Evolutionary conservation across 2,888 invertebrate species (phyloP).

Genomic region (Asteroscopus sphinx): DNA sequence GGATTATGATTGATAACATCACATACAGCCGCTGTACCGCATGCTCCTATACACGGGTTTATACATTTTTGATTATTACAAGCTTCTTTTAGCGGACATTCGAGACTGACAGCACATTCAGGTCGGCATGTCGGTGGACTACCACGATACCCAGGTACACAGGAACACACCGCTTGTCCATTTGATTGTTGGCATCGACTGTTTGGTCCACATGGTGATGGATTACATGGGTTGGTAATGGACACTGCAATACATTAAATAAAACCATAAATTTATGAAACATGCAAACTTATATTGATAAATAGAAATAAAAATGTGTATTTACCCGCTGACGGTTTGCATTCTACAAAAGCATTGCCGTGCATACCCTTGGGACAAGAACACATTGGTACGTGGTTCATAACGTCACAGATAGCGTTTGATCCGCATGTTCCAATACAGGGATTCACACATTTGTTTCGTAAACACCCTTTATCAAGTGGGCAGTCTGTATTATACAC

Average conservation of each 20-base stretch:
- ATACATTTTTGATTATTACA: conserved; percentile 93
- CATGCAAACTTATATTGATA: neutral
- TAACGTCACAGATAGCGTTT: conserved; percentile 92
- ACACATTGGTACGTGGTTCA: conserved; percentile 93
- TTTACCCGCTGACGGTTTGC: conserved; percentile 87
- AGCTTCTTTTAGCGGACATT: conserved; percentile 92
- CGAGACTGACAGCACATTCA: conserved; percentile 93
- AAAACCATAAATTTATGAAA: conserved; percentile 4
- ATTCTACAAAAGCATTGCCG: conserved; percentile 92
- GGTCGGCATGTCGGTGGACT: conserved; percentile 94
- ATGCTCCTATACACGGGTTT: conserved; percentile 94
- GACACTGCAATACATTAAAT: conserved; percentile 69
- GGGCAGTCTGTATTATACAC: conserved; percentile 92
- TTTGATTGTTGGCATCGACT: conserved; percentile 93
- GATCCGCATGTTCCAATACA: conserved; percentile 93
- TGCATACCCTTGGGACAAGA: conserved; percentile 91
- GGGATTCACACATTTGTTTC: conserved; percentile 93
- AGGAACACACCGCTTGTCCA: conserved; percentile 93
- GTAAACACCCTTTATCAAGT: conserved; percentile 91
- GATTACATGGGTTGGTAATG: conserved; percentile 91
- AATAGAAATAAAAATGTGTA: neutral
- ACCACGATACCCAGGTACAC: conserved; percentile 92
- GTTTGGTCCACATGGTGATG: conserved; percentile 94
- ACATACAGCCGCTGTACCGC: conserved; percentile 93
- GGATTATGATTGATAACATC: conserved; percentile 94